Evolutionary conservation across 2,113 vertebrate species (phyloP).

Genomic region (Tachysurus fulvidraco): DNA sequence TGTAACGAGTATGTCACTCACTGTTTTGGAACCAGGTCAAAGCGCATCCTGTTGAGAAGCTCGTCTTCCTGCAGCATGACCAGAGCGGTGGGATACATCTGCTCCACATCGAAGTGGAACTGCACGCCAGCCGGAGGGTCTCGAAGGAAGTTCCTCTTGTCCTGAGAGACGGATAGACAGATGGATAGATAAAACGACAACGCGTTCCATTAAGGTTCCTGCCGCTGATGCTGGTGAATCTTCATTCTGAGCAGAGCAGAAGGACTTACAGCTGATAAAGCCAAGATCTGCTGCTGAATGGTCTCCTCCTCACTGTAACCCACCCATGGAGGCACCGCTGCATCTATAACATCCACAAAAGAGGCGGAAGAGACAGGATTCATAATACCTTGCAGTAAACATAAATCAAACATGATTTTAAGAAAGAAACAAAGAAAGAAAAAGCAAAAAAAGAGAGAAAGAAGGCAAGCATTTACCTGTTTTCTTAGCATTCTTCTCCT

Average conservation of each 20-base stretch:
- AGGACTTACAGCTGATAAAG: constrained; percentile 89
- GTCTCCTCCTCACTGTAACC: constrained; percentile 96
- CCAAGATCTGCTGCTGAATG: constrained; percentile 95
- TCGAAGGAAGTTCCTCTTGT: constrained; percentile 89
- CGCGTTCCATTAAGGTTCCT: background rate
- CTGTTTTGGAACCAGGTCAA: constrained; percentile 93
- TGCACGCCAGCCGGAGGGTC: constrained; percentile 91
- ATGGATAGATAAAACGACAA: background rate
- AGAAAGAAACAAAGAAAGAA: background rate
- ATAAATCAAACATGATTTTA: background rate
- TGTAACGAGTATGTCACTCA: constrained; percentile 68
- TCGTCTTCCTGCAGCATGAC: constrained; percentile 94
- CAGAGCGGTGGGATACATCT: constrained; percentile 87
- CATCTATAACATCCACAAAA: constrained; percentile 69
- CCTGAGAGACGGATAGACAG: constrained; percentile 68
- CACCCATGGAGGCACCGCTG: constrained; percentile 92
- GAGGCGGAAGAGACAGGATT: background rate
- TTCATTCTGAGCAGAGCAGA: background rate
- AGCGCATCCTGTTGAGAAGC: constrained; percentile 91
- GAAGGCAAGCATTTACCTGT: constrained; percentile 75
- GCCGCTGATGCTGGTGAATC: background rate
- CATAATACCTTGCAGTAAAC: background rate
- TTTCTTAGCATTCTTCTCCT: constrained; percentile 90
- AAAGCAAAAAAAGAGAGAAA: background rate
- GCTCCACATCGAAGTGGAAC: constrained; percentile 90